Percentiles rank a stretch among this genome's conserved stretches.
Conservation (phyloP, 2,797 vertebrate genomes). For the Mormyrus proboscirostris region DNA sequence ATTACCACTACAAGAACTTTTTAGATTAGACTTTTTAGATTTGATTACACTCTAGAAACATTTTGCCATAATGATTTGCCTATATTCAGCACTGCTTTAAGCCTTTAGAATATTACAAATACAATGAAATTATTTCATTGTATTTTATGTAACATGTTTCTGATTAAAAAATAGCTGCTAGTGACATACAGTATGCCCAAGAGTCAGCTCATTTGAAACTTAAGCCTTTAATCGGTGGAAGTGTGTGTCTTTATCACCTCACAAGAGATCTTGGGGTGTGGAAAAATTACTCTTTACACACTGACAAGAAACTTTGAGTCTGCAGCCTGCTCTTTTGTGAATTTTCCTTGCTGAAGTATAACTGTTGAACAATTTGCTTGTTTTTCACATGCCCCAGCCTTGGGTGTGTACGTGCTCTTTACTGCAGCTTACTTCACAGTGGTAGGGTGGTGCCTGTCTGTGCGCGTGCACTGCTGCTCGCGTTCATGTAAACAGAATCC, state of each 20-base stretch:
- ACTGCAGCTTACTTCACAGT: not conserved
- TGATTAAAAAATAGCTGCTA: not conserved
- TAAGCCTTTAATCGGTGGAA: slow-evolving; percentile 7
- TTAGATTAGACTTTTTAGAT: not conserved
- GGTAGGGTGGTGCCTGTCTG: not conserved
- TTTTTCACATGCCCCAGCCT: not conserved
- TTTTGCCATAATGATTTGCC: not conserved
- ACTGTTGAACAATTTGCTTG: not conserved
- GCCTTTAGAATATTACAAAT: not conserved
- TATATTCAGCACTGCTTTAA: not conserved
- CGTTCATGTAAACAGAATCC: not conserved
- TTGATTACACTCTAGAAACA: not conserved
- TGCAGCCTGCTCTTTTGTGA: not conserved
- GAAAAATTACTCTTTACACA: not conserved
- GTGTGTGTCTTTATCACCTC: not conserved
- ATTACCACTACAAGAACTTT: not conserved
- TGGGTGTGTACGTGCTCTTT: not conserved
- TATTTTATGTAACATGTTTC: not conserved
- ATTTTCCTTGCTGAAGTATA: not conserved
- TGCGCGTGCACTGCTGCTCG: not conserved
- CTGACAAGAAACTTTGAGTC: not conserved
- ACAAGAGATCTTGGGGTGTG: not conserved
- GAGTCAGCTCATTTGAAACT: not conserved
- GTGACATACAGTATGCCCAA: no score
- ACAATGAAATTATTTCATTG: not conserved